Evolutionary conservation across 2,888 invertebrate species (phyloP), one percentile per base, ranked within the genome.

Genomic region (Noctua fimbriata): DNA sequence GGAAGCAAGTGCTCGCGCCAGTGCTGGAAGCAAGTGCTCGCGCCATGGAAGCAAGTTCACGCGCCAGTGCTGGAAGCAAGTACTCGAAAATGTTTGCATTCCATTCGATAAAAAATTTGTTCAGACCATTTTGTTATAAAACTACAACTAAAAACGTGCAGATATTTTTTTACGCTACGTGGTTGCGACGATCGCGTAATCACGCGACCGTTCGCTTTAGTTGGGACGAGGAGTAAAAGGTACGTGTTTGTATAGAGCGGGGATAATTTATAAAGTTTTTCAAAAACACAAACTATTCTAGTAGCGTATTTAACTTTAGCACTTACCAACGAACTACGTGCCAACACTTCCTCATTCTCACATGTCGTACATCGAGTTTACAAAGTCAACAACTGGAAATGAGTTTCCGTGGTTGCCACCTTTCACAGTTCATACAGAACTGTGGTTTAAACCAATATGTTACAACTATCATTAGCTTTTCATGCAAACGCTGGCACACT

Each of bases 311-410:
- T 55, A 77, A 78, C 32, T 77, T 78, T 0, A 12, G 18, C 66
- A 67, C 32, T 47, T 66, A 24, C 55, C n/a, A 76, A 36, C 36
- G 32, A 66, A 55, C 55, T 58, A 58, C 58, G n/a, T n/a, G 58
- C n/a, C 0, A 58, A n/a, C 58, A 66, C 47, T 55, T 66, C 32
- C n/a, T 47, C 47, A 21, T 32, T 9, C 28, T 69, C 55, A n/a
- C 32, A 44, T 47, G 16, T 28, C 47, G 4, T 44, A 67, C 32
- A 67, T 12, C 18, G 47, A 41, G 69, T 69, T 69, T 32, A n/a
- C 47, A 77, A 60, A 80, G 79, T 79, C 67, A 47, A 79, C 60
- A 79, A n/a, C 32, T 67, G 24, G 36, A n/a, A 69, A 80, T 73
- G 79, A 79, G 73, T 67, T 73, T 44, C 73, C 24, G 72, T 52